phyloP scores from a whole-genome alignment of 2,888 invertebrate genomes.

The Chloroclysta siterata region DNA sequence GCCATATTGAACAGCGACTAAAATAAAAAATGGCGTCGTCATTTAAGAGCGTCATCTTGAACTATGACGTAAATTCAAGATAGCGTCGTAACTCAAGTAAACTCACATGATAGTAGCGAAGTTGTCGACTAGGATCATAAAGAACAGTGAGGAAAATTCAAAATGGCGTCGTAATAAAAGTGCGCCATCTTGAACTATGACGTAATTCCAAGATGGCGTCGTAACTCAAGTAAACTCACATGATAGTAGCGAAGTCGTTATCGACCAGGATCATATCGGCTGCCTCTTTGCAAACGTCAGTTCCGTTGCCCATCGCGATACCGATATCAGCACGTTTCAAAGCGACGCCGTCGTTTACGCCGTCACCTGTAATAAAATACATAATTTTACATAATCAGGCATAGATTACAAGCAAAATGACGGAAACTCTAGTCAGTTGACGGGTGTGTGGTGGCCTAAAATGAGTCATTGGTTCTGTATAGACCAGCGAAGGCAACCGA shows the following conservation, averaged over 20 bases:
- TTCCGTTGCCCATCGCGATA: constrained; percentile 99
- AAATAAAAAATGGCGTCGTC: background rate
- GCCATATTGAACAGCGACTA: background rate
- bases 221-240: constrained; percentile 86
- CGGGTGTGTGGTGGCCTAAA: no score
- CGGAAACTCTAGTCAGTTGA: no score
- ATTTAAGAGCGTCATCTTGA: background rate
- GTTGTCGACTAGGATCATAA: constrained; percentile 99
- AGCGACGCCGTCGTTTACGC: constrained; percentile 99
- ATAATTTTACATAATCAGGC: background rate
- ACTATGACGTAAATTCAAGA: background rate
- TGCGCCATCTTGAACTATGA: background rate
- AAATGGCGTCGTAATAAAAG: background rate
- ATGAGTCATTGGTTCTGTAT: no score
- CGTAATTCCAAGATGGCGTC: background rate
- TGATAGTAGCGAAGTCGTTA: constrained; percentile 98
- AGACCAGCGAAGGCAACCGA: no score
- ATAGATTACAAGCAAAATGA: no score
- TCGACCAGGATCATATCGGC: constrained; percentile 99
- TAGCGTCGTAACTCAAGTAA: background rate
- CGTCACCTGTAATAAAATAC: constrained; percentile 90
- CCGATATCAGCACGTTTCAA: constrained; percentile 99
- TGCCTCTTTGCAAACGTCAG: constrained; percentile 99
- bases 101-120: constrained; percentile 98
- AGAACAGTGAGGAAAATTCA: no score